Conservation (phyloP, 2,113 vertebrate genomes). For the Tragelaphus strepsiceros region DNA sequence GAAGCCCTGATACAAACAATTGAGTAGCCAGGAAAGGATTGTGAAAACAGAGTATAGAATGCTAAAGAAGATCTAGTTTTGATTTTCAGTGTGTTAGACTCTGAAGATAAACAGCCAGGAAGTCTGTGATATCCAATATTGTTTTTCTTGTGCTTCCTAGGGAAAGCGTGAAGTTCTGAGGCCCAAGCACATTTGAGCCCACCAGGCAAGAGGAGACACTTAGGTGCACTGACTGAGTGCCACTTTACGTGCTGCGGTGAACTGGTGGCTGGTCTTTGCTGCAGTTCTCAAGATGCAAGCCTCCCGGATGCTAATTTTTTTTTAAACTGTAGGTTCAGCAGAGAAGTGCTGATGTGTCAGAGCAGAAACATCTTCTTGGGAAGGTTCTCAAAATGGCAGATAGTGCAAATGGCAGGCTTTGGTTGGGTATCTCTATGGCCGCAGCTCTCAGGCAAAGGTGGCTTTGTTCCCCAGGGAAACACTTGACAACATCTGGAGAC, state of each 20-base stretch:
- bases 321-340: neutral
- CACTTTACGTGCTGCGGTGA: neutral
- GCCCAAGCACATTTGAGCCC: neutral
- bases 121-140: neutral
- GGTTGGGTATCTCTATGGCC: accelerated
- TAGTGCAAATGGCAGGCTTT: neutral
- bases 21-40: neutral
- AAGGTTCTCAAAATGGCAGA: neutral
- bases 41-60: neutral
- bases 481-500: neutral
- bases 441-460: neutral
- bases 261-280: neutral
- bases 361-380: neutral
- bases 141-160: neutral
- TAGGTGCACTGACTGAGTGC: neutral
- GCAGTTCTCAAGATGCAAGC: neutral
- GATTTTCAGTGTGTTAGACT: neutral
- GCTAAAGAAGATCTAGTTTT: neutral
- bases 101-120: neutral
- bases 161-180: neutral
- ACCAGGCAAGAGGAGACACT: neutral
- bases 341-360: accelerated
- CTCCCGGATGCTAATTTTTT: neutral
- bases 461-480: neutral
- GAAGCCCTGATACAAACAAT: accelerated